A percentile compares a stretch with the other conserved stretches of the same genome.
These are phyloP conservation scores for Archips crataeganus DNA, from an alignment of 2,888 invertebrate genomes.

Conservation along the genomic window DNA sequence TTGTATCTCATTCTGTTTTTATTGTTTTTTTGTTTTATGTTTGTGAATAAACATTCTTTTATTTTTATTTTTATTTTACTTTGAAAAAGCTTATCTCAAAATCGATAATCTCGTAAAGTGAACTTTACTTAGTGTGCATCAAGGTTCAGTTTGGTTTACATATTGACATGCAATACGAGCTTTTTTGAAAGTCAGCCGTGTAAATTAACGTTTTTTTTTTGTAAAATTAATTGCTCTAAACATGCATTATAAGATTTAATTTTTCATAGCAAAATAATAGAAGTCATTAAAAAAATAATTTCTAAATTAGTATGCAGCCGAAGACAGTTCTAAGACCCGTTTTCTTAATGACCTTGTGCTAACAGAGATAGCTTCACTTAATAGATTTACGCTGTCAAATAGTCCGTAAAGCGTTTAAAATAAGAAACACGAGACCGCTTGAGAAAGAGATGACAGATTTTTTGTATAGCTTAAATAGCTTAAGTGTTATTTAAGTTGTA, in stretches of 20 bases:
- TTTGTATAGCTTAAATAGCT: background rate
- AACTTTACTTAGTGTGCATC: too few relatives aligned
- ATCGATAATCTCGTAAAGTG: too few relatives aligned
- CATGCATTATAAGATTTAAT: background rate
- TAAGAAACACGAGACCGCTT: conserved; percentile 16
- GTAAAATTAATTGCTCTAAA: background rate
- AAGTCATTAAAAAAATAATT: conserved; percentile 7
- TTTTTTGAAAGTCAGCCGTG: too few relatives aligned
- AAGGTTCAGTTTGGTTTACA: too few relatives aligned
- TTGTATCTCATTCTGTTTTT: too few relatives aligned
- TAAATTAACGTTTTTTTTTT: too few relatives aligned
- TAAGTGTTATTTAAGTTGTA: background rate
- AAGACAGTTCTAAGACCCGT: conserved; percentile 24
- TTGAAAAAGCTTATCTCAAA: too few relatives aligned
- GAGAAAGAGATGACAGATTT: conserved; percentile 4
- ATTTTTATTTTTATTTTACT: too few relatives aligned
- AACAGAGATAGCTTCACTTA: conserved; percentile 24
- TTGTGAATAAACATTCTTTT: too few relatives aligned
- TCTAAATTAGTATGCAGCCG: conserved; percentile 24
- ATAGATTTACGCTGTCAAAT: conserved; percentile 21
- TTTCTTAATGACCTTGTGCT: conserved; percentile 16
- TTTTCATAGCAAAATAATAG: background rate
- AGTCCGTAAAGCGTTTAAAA: conserved; percentile 1
- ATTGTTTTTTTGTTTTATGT: too few relatives aligned
- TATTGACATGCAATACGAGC: too few relatives aligned